Conservation (phyloP, 2,113 vertebrate species). For the Poicephalus meyeri region DNA sequence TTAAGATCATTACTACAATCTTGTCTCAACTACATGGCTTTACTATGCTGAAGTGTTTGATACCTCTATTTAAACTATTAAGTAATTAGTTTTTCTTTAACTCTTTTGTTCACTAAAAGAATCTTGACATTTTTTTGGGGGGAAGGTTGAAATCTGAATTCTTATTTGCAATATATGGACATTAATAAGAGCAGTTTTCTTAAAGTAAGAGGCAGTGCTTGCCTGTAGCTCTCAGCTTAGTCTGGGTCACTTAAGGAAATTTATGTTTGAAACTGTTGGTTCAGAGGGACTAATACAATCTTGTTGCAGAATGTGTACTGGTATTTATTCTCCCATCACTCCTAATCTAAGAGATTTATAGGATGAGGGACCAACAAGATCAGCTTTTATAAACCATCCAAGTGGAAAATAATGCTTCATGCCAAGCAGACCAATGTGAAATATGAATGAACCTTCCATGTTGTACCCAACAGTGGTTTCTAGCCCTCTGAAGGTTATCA, state of each 20-base stretch:
- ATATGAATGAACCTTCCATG: neutral
- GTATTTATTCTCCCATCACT: neutral
- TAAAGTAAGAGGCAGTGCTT: neutral
- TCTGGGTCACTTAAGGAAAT: neutral
- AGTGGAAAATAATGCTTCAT: neutral
- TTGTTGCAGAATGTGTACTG: neutral
- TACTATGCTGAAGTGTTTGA: neutral
- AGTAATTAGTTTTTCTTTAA: neutral
- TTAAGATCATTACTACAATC: neutral
- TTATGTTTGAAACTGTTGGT: neutral
- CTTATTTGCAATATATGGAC: neutral
- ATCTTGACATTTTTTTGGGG: neutral
- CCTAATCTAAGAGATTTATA: neutral
- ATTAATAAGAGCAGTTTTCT: neutral
- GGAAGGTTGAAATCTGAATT: neutral
- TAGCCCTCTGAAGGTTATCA: neutral
- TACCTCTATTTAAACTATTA: neutral
- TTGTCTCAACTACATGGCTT: neutral
- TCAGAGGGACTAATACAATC: neutral
- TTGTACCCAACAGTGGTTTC: neutral
- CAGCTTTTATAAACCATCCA: neutral
- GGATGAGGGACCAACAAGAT: constrained; percentile 14
- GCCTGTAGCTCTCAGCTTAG: neutral
- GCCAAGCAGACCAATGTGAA: neutral
- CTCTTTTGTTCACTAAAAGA: neutral